A percentile compares a stretch with the other conserved stretches of the same genome.
Conservation (phyloP, 2,888 invertebrate genomes). For the Zelleria hepariella region DNA sequence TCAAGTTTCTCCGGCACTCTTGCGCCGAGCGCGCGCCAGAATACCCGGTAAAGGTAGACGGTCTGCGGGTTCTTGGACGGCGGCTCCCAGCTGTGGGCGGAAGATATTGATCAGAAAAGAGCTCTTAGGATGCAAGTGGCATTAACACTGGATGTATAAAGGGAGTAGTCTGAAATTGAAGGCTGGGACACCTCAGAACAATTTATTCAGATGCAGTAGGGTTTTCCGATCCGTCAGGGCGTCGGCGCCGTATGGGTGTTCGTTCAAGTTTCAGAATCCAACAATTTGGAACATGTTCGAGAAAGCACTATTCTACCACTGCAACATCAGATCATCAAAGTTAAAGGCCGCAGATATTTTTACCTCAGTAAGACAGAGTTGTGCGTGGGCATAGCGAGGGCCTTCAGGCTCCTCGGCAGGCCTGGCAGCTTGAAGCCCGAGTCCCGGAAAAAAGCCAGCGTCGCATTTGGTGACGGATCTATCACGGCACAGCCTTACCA, state of each 20-base stretch:
- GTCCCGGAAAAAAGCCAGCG: conserved; percentile 86
- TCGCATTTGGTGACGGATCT: conserved; percentile 79
- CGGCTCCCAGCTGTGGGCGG: conserved; percentile 78
- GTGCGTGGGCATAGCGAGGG: conserved; percentile 54
- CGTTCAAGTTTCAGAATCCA: too few species aligned
- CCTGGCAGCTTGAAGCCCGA: conserved; percentile 84
- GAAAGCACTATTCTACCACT: too few species aligned
- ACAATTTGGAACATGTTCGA: too few species aligned
- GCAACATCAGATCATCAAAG: too few species aligned
- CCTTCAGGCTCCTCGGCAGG: conserved; percentile 72
- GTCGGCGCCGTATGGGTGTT: too few species aligned
- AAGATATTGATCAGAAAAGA: not conserved
- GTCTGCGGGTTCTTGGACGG: conserved; percentile 86
- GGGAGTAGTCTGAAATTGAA: too few species aligned
- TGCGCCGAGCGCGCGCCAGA: conserved; percentile 80
- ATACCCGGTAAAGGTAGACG: conserved; percentile 86
- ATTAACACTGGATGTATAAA: too few species aligned
- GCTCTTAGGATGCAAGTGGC: too few species aligned
- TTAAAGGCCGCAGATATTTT: too few species aligned
- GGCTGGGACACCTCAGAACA: too few species aligned
- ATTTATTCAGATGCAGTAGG: too few species aligned
- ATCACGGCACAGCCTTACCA: conserved; percentile 88
- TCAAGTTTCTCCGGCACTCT: conserved; percentile 77
- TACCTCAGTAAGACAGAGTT: conserved; percentile 53
- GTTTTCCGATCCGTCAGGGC: too few species aligned